phyloP scores from a whole-genome alignment of 2,113 vertebrate genomes.

The Eidolon helvum region DNA sequence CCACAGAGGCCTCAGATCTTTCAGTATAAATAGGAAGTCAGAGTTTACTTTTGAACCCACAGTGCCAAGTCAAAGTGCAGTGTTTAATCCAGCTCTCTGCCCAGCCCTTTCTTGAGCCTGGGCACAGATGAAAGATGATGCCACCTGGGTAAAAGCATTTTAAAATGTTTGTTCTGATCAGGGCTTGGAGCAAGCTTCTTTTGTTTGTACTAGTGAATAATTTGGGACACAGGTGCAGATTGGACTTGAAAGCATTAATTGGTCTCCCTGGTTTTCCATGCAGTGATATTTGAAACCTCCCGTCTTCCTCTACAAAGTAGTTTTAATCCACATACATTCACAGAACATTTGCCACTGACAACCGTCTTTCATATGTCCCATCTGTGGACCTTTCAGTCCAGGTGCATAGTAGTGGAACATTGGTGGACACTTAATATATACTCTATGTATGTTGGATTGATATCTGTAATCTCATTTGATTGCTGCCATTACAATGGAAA shows the following conservation, averaged over 20 bases:
- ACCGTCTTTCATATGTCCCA: neutral
- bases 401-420: neutral
- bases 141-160: conserved; percentile 71
- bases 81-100: conserved; percentile 76
- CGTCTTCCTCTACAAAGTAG: conserved; percentile 40
- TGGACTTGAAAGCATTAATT: conserved; percentile 58
- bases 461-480: neutral
- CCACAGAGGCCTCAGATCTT: conserved; percentile 78
- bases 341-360: neutral
- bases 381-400: neutral
- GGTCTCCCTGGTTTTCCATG: conserved; percentile 32
- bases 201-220: conserved; percentile 77
- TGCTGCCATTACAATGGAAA: neutral
- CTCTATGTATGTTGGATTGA: neutral
- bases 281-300: conserved; percentile 54
- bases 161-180: conserved; percentile 77
- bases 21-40: conserved; percentile 83
- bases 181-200: conserved; percentile 55
- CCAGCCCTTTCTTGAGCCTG: conserved; percentile 74
- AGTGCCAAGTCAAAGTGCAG: conserved; percentile 54
- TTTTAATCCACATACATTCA: conserved; percentile 3
- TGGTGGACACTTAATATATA: neutral
- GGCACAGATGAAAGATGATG: conserved; percentile 76
- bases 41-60: conserved; percentile 81
- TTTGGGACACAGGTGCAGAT: conserved; percentile 79